Evolutionary conservation across 2,888 invertebrate species (phyloP).

Genomic region (Thelaira solivaga): DNA sequence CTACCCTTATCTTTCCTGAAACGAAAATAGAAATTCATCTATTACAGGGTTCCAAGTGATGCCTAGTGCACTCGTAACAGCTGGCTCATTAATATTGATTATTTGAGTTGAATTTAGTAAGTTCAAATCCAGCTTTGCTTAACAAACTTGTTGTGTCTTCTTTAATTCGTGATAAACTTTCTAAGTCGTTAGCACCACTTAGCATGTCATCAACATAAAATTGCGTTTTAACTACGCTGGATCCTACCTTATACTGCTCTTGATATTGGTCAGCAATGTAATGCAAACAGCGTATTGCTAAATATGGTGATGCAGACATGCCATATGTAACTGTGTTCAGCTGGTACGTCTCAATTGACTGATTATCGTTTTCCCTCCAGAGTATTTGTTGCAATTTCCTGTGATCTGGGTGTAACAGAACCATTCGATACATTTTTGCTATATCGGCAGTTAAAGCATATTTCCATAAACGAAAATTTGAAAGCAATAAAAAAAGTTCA

Average conservation of each 20-base stretch:
- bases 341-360: conserved; percentile 43
- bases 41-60: conserved; percentile 35
- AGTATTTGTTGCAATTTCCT: conserved; percentile 56
- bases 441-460: conserved; percentile 57
- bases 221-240: background rate
- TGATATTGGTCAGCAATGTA: conserved; percentile 48
- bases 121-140: conserved; percentile 11
- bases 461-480: conserved; percentile 47
- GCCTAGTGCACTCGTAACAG: conserved; percentile 10
- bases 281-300: conserved; percentile 45
- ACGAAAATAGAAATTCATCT: conserved; percentile 43
- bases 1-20: background rate
- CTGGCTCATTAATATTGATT: background rate
- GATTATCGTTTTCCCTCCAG: conserved; percentile 45
- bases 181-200: conserved; percentile 45
- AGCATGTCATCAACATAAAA: conserved; percentile 58
- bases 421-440: conserved; percentile 60
- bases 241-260: conserved; percentile 30
- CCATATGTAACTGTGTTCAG: conserved; percentile 60
- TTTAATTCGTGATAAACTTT: conserved; percentile 21
- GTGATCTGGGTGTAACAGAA: conserved; percentile 41
- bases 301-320: conserved; percentile 48
- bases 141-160: conserved; percentile 30
- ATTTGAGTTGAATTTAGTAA: conserved; percentile 36
- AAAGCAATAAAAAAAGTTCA: conserved; percentile 41